Evolutionary conservation across 2,797 vertebrate species (phyloP), one percentile per base, ranked within the genome.

Genomic region (Sardinella longiceps): DNA sequence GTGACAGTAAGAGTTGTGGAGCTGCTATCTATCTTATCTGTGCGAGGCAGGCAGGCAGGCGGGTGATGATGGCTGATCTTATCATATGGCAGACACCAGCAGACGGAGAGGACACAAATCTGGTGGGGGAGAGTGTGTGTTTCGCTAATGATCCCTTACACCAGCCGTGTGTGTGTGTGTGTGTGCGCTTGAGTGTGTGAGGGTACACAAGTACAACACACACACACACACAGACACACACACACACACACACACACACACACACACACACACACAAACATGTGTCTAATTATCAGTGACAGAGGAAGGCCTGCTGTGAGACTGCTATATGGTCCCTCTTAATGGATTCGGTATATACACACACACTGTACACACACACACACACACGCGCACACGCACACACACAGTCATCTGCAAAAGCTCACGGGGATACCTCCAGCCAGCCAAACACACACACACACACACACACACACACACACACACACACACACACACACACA

Each of bases 321-420:
- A 77, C 18, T 37, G 15, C 33, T 39, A 39, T 37, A 33, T 77
- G 33, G 70, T 39, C 3, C 18, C 70, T 77, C 33, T 39, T 77
- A 77, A 77, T 77, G 70, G 70, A 77, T 6, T 7, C 1, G 1
- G 20, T 70, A 18, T 70, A 70, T 45, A 63, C 53, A 58, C 81
- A 81, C 48, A 51, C 28, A 9, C 81, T n/a, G 30, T 37, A 28
- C 18, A 43, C 51, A n/a, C 50, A 39, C 51, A 43, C 81, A 58
- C 81, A 60, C 30, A 53, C 53, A 43, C 48, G 14, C 80, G 33
- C 51, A 82, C 53, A 82, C 37, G 63, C 50, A 82, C 28, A 82
- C 83, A 14, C 48, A 43, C 37, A 39, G 70, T 77, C 70, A 77
- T 77, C 70, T 37, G 56, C 12, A 39, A 77, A 39, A 77, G 18